A percentile compares a stretch with the other conserved stretches of the same genome.
Conservation (phyloP, 1,140 invertebrate genomes). For the Diachasmimorpha longicaudata region DNA sequence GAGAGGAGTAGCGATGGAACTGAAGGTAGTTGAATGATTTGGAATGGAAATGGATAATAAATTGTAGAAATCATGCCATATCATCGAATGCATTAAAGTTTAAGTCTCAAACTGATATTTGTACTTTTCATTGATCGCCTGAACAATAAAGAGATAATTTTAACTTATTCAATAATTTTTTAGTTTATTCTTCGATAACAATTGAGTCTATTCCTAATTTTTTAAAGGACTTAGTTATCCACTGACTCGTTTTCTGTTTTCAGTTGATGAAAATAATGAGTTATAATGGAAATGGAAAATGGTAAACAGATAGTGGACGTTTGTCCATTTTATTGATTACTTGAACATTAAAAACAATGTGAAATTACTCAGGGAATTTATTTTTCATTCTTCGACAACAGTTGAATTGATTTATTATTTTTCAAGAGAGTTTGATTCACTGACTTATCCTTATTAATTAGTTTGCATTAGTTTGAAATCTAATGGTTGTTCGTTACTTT, state of each 20-base stretch:
- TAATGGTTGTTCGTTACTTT: conserved; percentile 7
- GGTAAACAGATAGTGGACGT: too few species aligned
- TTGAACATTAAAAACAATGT: too few species aligned
- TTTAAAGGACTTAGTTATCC: too few species aligned
- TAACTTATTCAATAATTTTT: background rate
- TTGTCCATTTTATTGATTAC: too few species aligned
- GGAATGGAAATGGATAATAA: conserved; percentile 7
- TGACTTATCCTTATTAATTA: background rate
- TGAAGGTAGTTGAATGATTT: background rate
- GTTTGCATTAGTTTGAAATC: background rate
- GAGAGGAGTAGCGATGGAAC: background rate
- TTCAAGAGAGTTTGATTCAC: conserved; percentile 20
- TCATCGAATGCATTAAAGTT: conserved; percentile 38
- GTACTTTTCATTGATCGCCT: conserved; percentile 11
- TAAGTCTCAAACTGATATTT: conserved; percentile 24
- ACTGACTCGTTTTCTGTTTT: background rate
- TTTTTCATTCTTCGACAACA: background rate
- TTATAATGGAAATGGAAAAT: too few species aligned
- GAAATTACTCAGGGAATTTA: background rate
- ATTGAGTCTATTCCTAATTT: background rate
- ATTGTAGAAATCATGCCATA: conserved; percentile 36
- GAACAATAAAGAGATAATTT: background rate
- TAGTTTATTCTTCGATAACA: background rate
- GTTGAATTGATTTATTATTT: background rate
- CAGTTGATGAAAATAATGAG: too few species aligned